These are phyloP conservation scores for Nomada ruficornis DNA, from an alignment of 2,888 invertebrate species.

Conservation along the genomic window DNA sequence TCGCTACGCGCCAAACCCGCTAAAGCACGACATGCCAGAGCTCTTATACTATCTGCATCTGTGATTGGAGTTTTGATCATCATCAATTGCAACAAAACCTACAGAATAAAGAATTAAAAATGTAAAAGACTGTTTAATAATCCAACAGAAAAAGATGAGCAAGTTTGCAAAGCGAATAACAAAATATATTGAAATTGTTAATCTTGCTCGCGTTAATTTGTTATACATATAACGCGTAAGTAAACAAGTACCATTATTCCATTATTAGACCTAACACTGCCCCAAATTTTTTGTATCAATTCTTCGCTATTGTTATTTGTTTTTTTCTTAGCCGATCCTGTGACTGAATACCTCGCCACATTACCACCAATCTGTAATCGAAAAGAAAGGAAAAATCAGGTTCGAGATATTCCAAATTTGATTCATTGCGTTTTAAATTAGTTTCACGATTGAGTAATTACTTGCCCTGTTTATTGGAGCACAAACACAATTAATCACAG, in stretches of 20 bases:
- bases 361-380: conserved; percentile 84
- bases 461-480: conserved; percentile 93
- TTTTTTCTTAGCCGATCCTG: conserved; percentile 87
- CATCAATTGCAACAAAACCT: conserved; percentile 94
- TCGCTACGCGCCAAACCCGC: conserved; percentile 97
- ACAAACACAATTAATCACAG: conserved; percentile 97
- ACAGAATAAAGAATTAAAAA: neutral
- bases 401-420: neutral
- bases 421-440: neutral
- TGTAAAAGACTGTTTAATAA: neutral
- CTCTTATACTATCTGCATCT: conserved; percentile 97
- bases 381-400: neutral
- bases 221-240: conserved; percentile 45
- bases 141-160: neutral
- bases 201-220: conserved; percentile 32
- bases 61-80: conserved; percentile 97
- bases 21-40: conserved; percentile 96
- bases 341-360: conserved; percentile 85
- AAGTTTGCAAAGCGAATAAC: neutral
- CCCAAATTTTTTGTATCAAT: conserved; percentile 96
- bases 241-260: conserved; percentile 93
- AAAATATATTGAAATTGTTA: conserved; percentile 1
- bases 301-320: conserved; percentile 91
- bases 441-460: conserved; percentile 35
- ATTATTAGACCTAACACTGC: conserved; percentile 96